Evolutionary conservation across 2,113 vertebrate species (phyloP), one percentile per base, ranked within the genome.

Genomic region (Irena cyanogastra): DNA sequence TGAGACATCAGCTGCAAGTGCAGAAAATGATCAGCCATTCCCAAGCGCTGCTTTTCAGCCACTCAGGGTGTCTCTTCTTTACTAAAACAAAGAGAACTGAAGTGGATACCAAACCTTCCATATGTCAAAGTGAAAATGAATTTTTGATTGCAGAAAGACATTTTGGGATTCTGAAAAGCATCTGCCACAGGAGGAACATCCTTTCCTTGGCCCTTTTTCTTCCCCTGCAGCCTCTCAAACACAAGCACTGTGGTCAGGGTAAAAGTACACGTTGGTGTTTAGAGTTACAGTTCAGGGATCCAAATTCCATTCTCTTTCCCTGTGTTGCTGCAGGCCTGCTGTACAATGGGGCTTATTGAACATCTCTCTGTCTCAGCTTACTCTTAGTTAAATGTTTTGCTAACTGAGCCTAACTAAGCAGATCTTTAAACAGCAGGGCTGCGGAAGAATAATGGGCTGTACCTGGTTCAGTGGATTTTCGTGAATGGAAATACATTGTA

Each of bases 61-160:
- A 23, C 49, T 79, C 49, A 23, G 44, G 19, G 19, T 61, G 33
- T 57, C n/a, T 64, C 24, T 60, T 72, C 47, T 75, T 60, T 10
- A 28, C 23, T 69, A 64, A 93, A 94, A 70, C 72, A 86, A 69
- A 33, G 21, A 37, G 23, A 52, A 27, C 11, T 84, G 64, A 91
- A 82, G 39, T 64, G 39, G 54, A 9, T 77, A 63, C 86, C 47
- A 74, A 89, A 45, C 28, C 22, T 49, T 57, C 10, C 16, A 10
- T 31, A 50, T 85, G 76, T 52, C 71, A 80, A 90, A 87, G 42
- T 66, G 66, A 69, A 89, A 97, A 87, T 60, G 28, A 89, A 79
- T 94, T 87, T 94, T 44, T 79, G 47, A 89, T 56, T 68, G 69
- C 39, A 7, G 77, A 39, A 39, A 93, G 71, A 22, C 76, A 60